Conservation (phyloP, 2,113 vertebrate species). For the Lota lota region DNA sequence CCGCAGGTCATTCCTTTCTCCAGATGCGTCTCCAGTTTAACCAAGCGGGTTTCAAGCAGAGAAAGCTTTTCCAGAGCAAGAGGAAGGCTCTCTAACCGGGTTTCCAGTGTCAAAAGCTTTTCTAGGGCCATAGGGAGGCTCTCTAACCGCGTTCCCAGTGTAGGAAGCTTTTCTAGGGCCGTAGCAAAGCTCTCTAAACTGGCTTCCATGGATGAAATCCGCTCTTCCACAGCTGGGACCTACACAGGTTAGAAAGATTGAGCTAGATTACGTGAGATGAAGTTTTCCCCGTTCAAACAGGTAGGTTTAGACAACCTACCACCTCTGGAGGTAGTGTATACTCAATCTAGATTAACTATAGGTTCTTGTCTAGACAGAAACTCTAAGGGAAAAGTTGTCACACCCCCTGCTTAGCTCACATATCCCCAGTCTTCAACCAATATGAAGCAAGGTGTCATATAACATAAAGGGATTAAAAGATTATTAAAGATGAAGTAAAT, state of each 20-base stretch:
- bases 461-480: too few relatives aligned
- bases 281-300: background rate
- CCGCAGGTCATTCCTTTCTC: constrained; percentile 47
- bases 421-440: too few relatives aligned
- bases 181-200: constrained; percentile 63
- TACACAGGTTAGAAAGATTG: constrained; percentile 36
- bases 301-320: background rate
- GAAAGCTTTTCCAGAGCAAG: constrained; percentile 73
- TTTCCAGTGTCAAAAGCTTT: constrained; percentile 70
- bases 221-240: constrained; percentile 16
- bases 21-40: constrained; percentile 21
- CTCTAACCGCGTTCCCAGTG: constrained; percentile 69
- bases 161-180: constrained; percentile 61
- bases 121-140: constrained; percentile 54
- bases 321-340: background rate
- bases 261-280: background rate
- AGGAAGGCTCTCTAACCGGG: constrained; percentile 60
- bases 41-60: constrained; percentile 74
- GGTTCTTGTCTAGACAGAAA: background rate
- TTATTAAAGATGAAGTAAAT: too few relatives aligned
- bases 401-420: too few relatives aligned
- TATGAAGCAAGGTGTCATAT: too few relatives aligned
- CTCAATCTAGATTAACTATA: background rate
- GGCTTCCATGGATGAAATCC: constrained; percentile 70
- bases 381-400: too few relatives aligned